Evolutionary conservation across 92 coral and sea anemone species (phyloP).

Genomic region (Phenganax marumi): DNA sequence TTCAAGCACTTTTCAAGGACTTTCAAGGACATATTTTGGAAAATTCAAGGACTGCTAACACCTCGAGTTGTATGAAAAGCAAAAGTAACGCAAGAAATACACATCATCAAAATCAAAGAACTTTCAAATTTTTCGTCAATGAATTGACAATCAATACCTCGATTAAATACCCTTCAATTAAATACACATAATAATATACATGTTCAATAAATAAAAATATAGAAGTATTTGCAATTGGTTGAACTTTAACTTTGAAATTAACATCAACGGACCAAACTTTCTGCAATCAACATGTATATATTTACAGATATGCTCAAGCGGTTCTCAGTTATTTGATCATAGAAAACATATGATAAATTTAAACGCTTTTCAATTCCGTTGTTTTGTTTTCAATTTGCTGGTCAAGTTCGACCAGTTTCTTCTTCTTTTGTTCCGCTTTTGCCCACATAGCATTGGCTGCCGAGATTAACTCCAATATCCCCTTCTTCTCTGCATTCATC

Average conservation of each 20-base stretch:
- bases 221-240: background rate
- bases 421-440: slow-evolving; percentile 1
- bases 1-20: slow-evolving; percentile 16
- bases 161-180: background rate
- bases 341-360: background rate
- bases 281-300: background rate
- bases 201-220: background rate
- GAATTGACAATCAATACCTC: slow-evolving; percentile 1
- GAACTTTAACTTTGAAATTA: background rate
- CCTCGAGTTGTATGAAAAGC: background rate
- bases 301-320: background rate
- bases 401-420: slow-evolving; percentile 15
- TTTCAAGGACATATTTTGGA: slow-evolving; percentile 8
- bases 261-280: slow-evolving; percentile 4
- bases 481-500: background rate
- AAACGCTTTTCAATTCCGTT: slow-evolving; percentile 22
- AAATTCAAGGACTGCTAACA: background rate
- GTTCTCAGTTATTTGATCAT: background rate
- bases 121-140: background rate
- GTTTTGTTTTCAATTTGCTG: slow-evolving; percentile 21
- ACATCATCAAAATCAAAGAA: background rate
- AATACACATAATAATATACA: too few species aligned
- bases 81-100: background rate
- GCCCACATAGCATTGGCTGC: slow-evolving; percentile 19
- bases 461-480: slow-evolving; percentile 5